A percentile compares a stretch with the other conserved stretches of the same genome.
Conservation (phyloP, 1,140 invertebrate species). For the Drosophila orena region DNA sequence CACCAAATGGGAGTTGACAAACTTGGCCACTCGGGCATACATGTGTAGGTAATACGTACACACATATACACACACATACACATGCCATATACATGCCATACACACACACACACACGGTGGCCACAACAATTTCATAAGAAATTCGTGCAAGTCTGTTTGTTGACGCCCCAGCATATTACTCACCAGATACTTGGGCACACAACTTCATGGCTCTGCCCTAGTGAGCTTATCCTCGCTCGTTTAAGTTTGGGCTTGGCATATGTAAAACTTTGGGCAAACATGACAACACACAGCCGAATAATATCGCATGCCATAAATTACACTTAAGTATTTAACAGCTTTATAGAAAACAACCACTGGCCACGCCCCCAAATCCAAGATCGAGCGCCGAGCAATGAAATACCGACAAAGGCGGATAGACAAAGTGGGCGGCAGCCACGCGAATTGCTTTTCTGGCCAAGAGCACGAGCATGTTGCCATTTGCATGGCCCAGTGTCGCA, state of each 20-base stretch:
- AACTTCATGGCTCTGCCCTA: slow-evolving; percentile 1
- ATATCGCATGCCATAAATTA: slow-evolving; percentile 82
- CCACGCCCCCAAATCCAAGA: slow-evolving; percentile 50
- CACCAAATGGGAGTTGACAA: slow-evolving; percentile 42
- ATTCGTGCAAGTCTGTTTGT: slow-evolving; percentile 49
- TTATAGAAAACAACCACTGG: slow-evolving; percentile 55
- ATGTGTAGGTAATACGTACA: too few relatives aligned
- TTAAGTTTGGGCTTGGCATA: slow-evolving; percentile 63
- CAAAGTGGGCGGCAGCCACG: slow-evolving; percentile 17
- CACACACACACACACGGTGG: slow-evolving; percentile 3
- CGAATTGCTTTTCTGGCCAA: neutral
- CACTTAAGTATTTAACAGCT: slow-evolving; percentile 81
- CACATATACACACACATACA: too few relatives aligned
- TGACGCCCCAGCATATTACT: slow-evolving; percentile 35
- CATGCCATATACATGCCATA: too few relatives aligned
- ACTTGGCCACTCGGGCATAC: slow-evolving; percentile 21
- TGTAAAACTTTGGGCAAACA: slow-evolving; percentile 77
- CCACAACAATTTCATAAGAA: slow-evolving; percentile 60
- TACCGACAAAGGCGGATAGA: slow-evolving; percentile 38
- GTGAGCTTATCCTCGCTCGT: slow-evolving; percentile 27
- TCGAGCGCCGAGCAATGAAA: slow-evolving; percentile 58
- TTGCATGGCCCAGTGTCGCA: slow-evolving; percentile 7
- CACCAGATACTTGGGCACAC: slow-evolving; percentile 31
- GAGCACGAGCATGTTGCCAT: neutral
- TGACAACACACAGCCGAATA: slow-evolving; percentile 74